phyloP scores from a whole-genome alignment of 2,888 invertebrate genomes.

The Chrysolina americana region DNA sequence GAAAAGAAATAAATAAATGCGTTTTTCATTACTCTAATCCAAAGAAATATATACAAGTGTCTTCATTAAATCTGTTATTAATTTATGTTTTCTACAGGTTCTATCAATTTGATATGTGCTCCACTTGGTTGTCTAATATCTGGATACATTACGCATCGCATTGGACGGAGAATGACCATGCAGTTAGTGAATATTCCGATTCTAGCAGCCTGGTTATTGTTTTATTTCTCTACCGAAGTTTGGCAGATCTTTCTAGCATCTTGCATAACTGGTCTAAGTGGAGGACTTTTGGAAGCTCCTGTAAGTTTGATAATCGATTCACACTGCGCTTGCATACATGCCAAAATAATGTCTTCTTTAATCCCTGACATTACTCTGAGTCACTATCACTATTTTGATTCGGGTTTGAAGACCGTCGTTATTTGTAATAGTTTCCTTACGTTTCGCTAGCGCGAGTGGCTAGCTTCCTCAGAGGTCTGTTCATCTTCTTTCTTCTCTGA shows the following conservation, averaged over 20 bases:
- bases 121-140: constrained; percentile 85
- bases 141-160: constrained; percentile 79
- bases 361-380: too few relatives aligned
- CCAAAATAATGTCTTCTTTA: too few relatives aligned
- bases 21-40: background rate
- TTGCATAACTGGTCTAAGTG: constrained; percentile 81
- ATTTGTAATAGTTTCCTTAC: too few relatives aligned
- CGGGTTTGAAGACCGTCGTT: too few relatives aligned
- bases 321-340: too few relatives aligned
- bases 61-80: too few relatives aligned
- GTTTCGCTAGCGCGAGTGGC: too few relatives aligned
- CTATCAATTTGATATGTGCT: constrained; percentile 85
- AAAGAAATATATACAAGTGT: too few relatives aligned
- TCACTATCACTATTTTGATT: too few relatives aligned
- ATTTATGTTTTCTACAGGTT: constrained; percentile 72
- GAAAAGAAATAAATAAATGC: too few relatives aligned
- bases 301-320: constrained; percentile 70
- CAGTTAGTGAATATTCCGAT: constrained; percentile 83
- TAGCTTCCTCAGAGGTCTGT: too few relatives aligned
- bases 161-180: constrained; percentile 84
- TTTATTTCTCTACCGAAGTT: constrained; percentile 76
- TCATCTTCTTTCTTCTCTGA: too few relatives aligned
- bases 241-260: constrained; percentile 80
- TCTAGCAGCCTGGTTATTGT: constrained; percentile 81
- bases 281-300: constrained; percentile 86